These are phyloP conservation scores for Huso huso DNA, from an alignment of 2,797 vertebrate species.

Conservation along the genomic window DNA sequence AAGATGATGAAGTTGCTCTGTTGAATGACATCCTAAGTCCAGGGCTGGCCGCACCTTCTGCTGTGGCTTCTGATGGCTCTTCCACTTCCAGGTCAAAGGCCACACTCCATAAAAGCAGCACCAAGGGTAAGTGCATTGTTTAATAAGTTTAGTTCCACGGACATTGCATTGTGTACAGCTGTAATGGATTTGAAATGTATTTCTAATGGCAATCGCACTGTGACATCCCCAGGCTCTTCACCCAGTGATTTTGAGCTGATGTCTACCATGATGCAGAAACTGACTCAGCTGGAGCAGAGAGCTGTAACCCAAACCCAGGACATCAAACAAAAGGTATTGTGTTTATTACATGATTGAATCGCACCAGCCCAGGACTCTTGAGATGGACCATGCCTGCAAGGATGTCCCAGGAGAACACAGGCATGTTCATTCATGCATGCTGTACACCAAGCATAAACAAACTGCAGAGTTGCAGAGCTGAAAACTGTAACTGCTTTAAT, in stretches of 20 bases:
- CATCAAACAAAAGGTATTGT: constrained; percentile 59
- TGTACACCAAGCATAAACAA: too few relatives aligned
- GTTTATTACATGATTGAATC: too few relatives aligned
- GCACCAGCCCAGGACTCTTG: too few relatives aligned
- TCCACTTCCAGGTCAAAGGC: constrained; percentile 26
- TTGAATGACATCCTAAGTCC: constrained; percentile 25
- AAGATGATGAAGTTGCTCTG: constrained; percentile 47
- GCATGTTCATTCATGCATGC: too few relatives aligned
- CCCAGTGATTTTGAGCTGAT: constrained; percentile 49
- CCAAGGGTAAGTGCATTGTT: constrained; percentile 5
- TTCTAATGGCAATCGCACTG: background rate
- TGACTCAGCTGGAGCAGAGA: constrained; percentile 60
- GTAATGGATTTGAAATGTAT: background rate
- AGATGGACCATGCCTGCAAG: too few relatives aligned
- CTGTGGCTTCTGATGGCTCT: constrained; percentile 1
- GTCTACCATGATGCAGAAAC: constrained; percentile 54
- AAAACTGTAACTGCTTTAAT: too few relatives aligned
- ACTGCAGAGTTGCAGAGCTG: too few relatives aligned
- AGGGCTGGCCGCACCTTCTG: constrained; percentile 16
- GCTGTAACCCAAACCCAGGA: constrained; percentile 58
- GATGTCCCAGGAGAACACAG: too few relatives aligned
- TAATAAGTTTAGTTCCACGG: background rate
- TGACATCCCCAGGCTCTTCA: constrained; percentile 37
- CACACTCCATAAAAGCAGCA: constrained; percentile 25
- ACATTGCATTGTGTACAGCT: too few relatives aligned